Conservation (phyloP, 2,797 vertebrate species). For the Pseudochirops corinnae region DNA sequence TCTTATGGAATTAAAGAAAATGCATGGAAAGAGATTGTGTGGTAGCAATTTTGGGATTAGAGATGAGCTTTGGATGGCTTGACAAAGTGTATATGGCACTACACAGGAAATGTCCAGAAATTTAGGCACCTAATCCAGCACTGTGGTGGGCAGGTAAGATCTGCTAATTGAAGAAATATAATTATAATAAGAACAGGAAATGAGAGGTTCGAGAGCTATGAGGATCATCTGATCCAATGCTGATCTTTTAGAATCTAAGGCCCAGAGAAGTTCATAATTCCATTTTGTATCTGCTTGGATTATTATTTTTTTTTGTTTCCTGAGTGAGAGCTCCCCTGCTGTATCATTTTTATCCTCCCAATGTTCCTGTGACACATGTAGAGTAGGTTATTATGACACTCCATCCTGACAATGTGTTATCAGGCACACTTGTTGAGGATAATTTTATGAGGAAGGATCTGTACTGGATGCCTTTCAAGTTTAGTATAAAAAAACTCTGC, state of each 20-base stretch:
- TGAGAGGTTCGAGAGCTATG: not conserved
- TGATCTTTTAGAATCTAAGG: not conserved
- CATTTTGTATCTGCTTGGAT: conserved; percentile 12
- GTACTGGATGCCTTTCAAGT: not conserved
- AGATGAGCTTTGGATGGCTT: conserved; percentile 42
- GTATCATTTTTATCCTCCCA: conserved; percentile 42
- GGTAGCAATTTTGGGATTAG: not conserved
- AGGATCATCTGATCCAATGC: not conserved
- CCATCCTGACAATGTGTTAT: not conserved
- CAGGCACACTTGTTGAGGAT: not conserved
- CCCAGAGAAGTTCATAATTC: not conserved
- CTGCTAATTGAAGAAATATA: not conserved
- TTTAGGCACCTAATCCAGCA: not conserved
- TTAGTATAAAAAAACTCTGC: conserved; percentile 14
- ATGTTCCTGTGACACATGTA: not conserved
- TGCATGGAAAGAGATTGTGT: conserved; percentile 47
- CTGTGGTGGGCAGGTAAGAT: fast-evolving
- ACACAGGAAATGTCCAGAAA: conserved; percentile 15
- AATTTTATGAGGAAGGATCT: not conserved
- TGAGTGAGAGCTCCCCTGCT: not conserved
- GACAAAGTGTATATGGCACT: conserved; percentile 19
- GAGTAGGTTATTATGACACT: not conserved
- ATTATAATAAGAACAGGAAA: not conserved
- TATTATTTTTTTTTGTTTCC: not conserved
- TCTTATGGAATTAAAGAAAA: conserved; percentile 52